Conservation (phyloP, 2,888 invertebrate genomes). For the Bursaphelenchus okinawaensis region DNA sequence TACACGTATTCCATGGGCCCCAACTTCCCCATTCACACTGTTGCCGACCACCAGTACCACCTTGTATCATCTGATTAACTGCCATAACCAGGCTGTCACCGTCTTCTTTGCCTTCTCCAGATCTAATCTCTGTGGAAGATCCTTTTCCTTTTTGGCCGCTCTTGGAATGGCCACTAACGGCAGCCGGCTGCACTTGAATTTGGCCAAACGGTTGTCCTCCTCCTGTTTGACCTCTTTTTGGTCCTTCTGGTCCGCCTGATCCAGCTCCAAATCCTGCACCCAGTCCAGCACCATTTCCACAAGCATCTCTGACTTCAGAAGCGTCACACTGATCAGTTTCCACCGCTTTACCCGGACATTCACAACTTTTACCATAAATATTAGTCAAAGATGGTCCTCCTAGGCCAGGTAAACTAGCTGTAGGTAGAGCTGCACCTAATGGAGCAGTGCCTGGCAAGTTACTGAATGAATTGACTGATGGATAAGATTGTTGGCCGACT, state of each 20-base stretch:
- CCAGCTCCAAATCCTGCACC: neutral
- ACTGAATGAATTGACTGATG: neutral
- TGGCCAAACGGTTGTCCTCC: neutral
- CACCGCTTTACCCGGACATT: constrained; percentile 19
- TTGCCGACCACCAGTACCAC: too few relatives aligned
- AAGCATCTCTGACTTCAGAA: neutral
- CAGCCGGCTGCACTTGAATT: neutral
- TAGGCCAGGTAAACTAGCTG: too few relatives aligned
- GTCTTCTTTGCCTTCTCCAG: neutral
- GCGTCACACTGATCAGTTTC: constrained; percentile 13
- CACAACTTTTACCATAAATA: constrained; percentile 2
- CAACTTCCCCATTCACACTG: constrained; percentile 12
- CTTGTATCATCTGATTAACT: neutral
- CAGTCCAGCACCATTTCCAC: neutral
- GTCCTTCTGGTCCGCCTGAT: neutral
- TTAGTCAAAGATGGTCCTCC: neutral
- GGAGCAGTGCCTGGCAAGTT: neutral
- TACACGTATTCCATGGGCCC: constrained; percentile 15
- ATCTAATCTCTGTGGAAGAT: neutral
- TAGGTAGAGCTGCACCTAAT: neutral
- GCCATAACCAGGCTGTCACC: neutral
- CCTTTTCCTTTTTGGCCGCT: neutral
- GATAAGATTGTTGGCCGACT: neutral
- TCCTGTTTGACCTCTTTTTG: neutral
- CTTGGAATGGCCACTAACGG: constrained; percentile 2